These are phyloP conservation scores for Ormyrus thymus DNA, from an alignment of 2,888 invertebrate genomes.

Conservation along the genomic window DNA sequence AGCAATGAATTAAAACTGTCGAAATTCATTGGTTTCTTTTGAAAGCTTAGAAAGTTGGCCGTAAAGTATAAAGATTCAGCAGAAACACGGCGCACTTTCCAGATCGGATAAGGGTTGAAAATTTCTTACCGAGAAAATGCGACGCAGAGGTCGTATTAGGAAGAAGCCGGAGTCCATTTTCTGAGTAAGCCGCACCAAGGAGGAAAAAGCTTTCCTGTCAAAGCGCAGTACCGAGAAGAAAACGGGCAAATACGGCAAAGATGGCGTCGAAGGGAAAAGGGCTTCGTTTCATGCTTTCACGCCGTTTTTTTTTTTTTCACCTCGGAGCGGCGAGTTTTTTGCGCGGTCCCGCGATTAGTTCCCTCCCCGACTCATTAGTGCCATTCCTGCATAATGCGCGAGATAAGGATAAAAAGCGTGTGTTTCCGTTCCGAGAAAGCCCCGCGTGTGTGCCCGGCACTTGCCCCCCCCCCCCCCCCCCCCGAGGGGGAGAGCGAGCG, in stretches of 20 bases:
- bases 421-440: conserved; percentile 44
- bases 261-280: conserved; percentile 24
- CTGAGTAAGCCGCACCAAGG: too few relatives aligned
- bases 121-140: conserved; percentile 6
- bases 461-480: too few relatives aligned
- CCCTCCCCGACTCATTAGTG: conserved; percentile 41
- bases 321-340: background rate
- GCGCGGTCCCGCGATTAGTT: conserved; percentile 25
- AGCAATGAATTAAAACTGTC: too few relatives aligned
- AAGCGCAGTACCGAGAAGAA: conserved; percentile 23
- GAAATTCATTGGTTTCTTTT: too few relatives aligned
- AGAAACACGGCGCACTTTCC: too few relatives aligned
- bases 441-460: background rate
- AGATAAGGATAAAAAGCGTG: conserved; percentile 44
- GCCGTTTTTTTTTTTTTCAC: conserved; percentile 22
- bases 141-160: background rate
- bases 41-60: too few relatives aligned
- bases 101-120: background rate
- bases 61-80: too few relatives aligned
- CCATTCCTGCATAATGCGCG: conserved; percentile 42
- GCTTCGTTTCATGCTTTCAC: conserved; percentile 44
- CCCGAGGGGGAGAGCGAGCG: background rate
- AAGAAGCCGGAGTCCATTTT: too few relatives aligned
- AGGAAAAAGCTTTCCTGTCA: too few relatives aligned
- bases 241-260: conserved; percentile 1